Evolutionary conservation across 2,113 vertebrate species (phyloP).

Genomic region (Brachirus orientalis): DNA sequence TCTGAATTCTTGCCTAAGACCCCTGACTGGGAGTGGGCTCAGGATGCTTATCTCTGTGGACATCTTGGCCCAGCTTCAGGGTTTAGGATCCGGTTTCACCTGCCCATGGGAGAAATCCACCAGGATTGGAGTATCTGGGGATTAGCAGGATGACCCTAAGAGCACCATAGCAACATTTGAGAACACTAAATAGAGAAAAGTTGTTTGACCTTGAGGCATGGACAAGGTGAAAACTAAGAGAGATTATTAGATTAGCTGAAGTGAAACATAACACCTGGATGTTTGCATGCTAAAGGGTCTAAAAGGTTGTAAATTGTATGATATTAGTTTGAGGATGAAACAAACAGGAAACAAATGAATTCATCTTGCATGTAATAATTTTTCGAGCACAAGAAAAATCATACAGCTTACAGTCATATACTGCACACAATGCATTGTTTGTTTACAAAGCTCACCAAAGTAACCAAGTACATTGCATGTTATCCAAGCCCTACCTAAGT

Average conservation of each 20-base stretch:
- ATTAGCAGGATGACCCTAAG: conserved; percentile 91
- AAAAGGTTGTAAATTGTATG: conserved; percentile 25
- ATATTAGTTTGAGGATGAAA: conserved; percentile 8
- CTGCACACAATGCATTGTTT: conserved; percentile 5
- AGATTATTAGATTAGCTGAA: conserved; percentile 84
- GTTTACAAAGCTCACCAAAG: conserved; percentile 32
- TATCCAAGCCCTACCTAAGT: conserved; percentile 50
- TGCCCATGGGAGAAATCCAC: conserved; percentile 87
- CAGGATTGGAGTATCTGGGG: conserved; percentile 86
- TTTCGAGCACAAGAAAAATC: background rate
- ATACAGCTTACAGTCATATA: background rate
- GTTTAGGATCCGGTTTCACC: conserved; percentile 91
- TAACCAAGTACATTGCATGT: conserved; percentile 45
- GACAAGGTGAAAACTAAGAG: conserved; percentile 85
- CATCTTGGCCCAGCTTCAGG: conserved; percentile 91
- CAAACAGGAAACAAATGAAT: conserved; percentile 1
- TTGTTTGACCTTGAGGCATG: conserved; percentile 84
- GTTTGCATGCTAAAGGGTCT: conserved; percentile 47
- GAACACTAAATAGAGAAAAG: conserved; percentile 90
- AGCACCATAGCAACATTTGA: conserved; percentile 91
- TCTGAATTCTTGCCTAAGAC: conserved; percentile 89
- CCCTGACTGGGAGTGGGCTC: conserved; percentile 87
- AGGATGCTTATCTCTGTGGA: conserved; percentile 91
- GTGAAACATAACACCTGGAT: conserved; percentile 75
- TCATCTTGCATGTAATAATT: conserved; percentile 1